phyloP scores from a whole-genome alignment of 2,888 invertebrate species.

The Lymantria dispar region DNA sequence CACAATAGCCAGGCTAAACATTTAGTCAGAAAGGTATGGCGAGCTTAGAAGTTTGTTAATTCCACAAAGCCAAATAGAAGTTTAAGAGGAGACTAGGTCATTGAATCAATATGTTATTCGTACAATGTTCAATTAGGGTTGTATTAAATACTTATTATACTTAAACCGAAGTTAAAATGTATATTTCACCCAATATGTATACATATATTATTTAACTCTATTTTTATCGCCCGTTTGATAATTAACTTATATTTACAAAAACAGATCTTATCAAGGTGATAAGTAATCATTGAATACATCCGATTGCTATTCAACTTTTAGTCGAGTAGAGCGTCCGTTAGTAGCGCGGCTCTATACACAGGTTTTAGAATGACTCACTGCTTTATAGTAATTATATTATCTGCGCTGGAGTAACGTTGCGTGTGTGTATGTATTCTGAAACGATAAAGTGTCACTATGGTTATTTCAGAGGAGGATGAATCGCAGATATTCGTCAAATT shows the following conservation, averaged over 20 bases:
- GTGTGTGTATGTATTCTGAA: constrained; percentile 24
- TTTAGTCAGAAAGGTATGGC: too few relatives aligned
- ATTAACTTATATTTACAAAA: not conserved
- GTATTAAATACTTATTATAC: too few relatives aligned
- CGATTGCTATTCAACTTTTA: constrained; percentile 8
- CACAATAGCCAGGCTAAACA: too few relatives aligned
- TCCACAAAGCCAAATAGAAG: too few relatives aligned
- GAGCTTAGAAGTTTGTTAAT: too few relatives aligned
- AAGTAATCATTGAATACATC: not conserved
- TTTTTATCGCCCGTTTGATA: not conserved
- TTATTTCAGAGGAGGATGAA: constrained; percentile 94
- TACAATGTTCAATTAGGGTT: too few relatives aligned
- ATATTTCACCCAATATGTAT: constrained; percentile 2
- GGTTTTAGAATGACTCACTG: constrained; percentile 22
- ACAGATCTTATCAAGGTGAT: constrained; percentile 4
- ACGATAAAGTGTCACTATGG: constrained; percentile 28
- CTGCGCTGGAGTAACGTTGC: constrained; percentile 15
- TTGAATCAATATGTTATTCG: too few relatives aligned
- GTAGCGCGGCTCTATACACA: constrained; percentile 24
- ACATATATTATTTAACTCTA: constrained; percentile 7
- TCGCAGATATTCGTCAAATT: constrained; percentile 99
- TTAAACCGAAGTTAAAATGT: not conserved
- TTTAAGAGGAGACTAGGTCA: too few relatives aligned
- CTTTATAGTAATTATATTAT: constrained; percentile 10
- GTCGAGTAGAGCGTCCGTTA: constrained; percentile 8